These are phyloP conservation scores for Campoplex capitator DNA, from an alignment of 2,888 invertebrate genomes.

Conservation along the genomic window DNA sequence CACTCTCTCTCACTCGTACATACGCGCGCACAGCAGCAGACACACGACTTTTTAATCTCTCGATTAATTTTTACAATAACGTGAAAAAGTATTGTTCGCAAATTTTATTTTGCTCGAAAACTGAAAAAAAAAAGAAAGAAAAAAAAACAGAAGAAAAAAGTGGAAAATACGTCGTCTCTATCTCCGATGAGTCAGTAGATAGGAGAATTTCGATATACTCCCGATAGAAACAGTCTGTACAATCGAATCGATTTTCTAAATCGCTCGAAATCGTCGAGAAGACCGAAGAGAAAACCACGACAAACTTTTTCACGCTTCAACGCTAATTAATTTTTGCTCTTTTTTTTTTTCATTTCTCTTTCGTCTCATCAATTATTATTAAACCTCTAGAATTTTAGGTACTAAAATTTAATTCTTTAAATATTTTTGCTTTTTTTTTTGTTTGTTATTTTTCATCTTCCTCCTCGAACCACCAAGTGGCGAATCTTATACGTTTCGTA, in stretches of 20 bases:
- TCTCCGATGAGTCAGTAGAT: not conserved
- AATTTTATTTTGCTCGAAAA: conserved; percentile 18
- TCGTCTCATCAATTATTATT: conserved; percentile 11
- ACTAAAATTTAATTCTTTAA: conserved; percentile 66
- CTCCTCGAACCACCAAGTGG: conserved; percentile 54
- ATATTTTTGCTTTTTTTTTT: conserved; percentile 18
- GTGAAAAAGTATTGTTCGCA: conserved; percentile 51
- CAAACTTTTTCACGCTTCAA: conserved; percentile 60
- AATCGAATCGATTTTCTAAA: not conserved
- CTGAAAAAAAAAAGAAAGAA: not conserved
- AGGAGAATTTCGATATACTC: not conserved
- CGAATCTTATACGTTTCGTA: conserved; percentile 50
- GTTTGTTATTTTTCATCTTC: conserved; percentile 30
- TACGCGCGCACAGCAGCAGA: not conserved
- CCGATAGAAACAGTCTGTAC: conserved; percentile 33
- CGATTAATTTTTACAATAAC: conserved; percentile 49
- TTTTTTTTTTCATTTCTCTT: not conserved
- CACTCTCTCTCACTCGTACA: conserved; percentile 36
- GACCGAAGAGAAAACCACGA: conserved; percentile 50
- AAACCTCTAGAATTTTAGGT: conserved; percentile 69
- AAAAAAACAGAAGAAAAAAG: not conserved
- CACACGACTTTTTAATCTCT: conserved; percentile 1
- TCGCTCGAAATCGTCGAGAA: not conserved
- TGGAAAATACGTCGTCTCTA: not conserved
- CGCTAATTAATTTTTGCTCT: conserved; percentile 60